These are phyloP conservation scores for Pseudorasbora parva DNA, from an alignment of 2,113 vertebrate genomes.

Conservation along the genomic window DNA sequence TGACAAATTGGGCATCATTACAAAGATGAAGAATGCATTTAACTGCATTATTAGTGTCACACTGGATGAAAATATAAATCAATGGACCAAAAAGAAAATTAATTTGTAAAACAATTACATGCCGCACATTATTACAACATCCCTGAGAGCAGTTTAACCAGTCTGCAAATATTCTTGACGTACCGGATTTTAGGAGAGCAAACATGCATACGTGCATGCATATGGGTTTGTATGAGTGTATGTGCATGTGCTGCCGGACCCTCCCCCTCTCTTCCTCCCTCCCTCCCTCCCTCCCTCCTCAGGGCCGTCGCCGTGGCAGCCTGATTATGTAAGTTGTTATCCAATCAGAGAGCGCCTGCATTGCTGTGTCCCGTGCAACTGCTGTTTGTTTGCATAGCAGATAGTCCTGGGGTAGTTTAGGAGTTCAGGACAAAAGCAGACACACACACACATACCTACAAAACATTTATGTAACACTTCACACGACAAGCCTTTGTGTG, in stretches of 20 bases:
- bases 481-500: neutral
- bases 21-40: neutral
- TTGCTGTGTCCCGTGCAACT: slow-evolving; percentile 62
- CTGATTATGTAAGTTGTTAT: slow-evolving; percentile 77
- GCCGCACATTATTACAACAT: neutral
- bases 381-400: slow-evolving; percentile 70
- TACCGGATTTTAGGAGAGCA: slow-evolving; percentile 53
- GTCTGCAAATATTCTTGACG: slow-evolving; percentile 55
- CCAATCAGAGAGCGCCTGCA: slow-evolving; percentile 71
- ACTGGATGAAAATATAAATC: neutral
- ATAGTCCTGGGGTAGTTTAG: slow-evolving; percentile 50
- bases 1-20: neutral
- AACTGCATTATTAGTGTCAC: neutral
- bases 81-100: neutral
- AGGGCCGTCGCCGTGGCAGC: slow-evolving; percentile 61
- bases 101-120: neutral
- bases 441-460: slow-evolving; percentile 56
- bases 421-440: slow-evolving; percentile 67
- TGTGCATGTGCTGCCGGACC: slow-evolving; percentile 18
- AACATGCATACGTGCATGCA: slow-evolving; percentile 4
- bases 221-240: neutral
- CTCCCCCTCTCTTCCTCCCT: too few species aligned
- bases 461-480: slow-evolving; percentile 65
- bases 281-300: slow-evolving; percentile 23
- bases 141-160: slow-evolving; percentile 9